Percentiles rank a stretch among this genome's conserved stretches.
Evolutionary conservation across 2,888 invertebrate genomes (phyloP).

Genomic region (Epiperipatus broadwayi): DNA sequence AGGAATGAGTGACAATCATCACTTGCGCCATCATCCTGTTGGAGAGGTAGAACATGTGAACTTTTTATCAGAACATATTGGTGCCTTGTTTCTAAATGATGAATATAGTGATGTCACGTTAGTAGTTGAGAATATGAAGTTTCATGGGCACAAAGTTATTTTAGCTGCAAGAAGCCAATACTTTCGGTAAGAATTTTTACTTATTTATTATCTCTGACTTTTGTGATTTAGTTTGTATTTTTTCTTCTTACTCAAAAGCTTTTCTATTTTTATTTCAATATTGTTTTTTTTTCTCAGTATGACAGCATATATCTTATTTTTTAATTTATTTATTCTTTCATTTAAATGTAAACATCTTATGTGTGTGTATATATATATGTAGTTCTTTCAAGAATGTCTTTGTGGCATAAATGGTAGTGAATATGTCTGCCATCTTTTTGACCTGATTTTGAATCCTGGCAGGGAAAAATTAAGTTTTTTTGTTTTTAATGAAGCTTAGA

Average conservation of each 20-base stretch:
- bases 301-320: neutral
- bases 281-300: slow-evolving; percentile 4
- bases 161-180: slow-evolving; percentile 88
- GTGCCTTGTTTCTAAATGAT: slow-evolving; percentile 59
- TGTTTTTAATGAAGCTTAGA: no score
- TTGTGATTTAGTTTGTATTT: neutral
- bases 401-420: no score
- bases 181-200: slow-evolving; percentile 49
- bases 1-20: no score
- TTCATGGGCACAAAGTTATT: slow-evolving; percentile 58
- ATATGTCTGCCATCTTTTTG: no score
- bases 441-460: no score
- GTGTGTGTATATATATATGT: no score
- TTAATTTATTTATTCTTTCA: no score
- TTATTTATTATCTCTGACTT: neutral
- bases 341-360: no score
- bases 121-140: slow-evolving; percentile 51
- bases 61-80: slow-evolving; percentile 62
- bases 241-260: neutral
- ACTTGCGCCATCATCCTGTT: slow-evolving; percentile 25
- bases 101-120: slow-evolving; percentile 80
- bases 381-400: no score
- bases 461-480: no score
- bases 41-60: slow-evolving; percentile 49
- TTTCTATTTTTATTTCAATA: slow-evolving; percentile 1